phyloP scores from a whole-genome alignment of 35 echinoderm and acorn worm genomes.

The Heliocidaris erythrogramma region DNA sequence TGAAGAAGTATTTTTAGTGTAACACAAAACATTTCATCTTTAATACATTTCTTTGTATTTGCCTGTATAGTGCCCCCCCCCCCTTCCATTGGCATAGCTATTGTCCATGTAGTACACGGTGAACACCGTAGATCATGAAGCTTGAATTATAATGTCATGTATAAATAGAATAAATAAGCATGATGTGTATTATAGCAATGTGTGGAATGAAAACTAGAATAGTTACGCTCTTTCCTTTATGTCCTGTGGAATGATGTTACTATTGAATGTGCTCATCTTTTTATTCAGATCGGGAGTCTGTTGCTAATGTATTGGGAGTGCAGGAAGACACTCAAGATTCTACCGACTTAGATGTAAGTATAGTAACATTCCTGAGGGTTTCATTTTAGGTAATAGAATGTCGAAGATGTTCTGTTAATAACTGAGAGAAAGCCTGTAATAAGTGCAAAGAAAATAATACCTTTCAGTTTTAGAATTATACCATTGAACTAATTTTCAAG shows the following conservation, averaged over 20 bases:
- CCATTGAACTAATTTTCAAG: too few relatives aligned
- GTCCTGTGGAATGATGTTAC: not conserved
- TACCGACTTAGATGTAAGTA: slow-evolving; percentile 40
- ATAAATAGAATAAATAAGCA: not conserved
- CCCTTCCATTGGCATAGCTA: not conserved
- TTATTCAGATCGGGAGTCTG: slow-evolving; percentile 6
- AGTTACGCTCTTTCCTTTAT: not conserved
- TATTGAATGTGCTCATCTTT: not conserved
- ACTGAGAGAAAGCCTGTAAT: too few relatives aligned
- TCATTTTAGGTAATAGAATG: too few relatives aligned
- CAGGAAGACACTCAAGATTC: slow-evolving; percentile 27
- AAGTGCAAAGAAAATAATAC: too few relatives aligned
- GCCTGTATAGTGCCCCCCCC: not conserved
- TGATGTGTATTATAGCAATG: not conserved
- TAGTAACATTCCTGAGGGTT: not conserved
- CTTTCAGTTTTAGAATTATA: too few relatives aligned
- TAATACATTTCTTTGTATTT: not conserved
- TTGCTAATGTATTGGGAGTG: not conserved
- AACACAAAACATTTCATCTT: not conserved
- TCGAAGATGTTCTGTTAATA: too few relatives aligned
- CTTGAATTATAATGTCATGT: not conserved
- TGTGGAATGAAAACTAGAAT: not conserved
- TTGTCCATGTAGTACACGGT: not conserved
- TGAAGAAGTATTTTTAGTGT: too few relatives aligned
- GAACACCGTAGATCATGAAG: not conserved